phyloP scores from a whole-genome alignment of 64 coral and sea anemone species.

The Stichodactyla mertensii region DNA sequence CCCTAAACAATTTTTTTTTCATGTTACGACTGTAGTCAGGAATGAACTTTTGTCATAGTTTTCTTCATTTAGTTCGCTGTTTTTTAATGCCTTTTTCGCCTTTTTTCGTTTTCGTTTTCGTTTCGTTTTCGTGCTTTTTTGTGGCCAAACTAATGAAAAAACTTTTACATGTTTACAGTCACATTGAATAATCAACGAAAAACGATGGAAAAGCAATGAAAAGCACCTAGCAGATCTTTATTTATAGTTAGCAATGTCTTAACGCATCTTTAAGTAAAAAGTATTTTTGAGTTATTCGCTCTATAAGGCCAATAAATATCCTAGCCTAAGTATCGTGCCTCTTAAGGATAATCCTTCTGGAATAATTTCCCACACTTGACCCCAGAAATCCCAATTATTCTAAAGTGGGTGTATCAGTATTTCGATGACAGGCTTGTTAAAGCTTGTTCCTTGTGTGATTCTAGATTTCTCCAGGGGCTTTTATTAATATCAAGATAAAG shows the following conservation, averaged over 20 bases:
- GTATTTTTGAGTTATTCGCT: neutral
- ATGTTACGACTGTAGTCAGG: too few relatives aligned
- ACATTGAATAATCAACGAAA: neutral
- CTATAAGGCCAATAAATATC: neutral
- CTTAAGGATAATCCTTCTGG: neutral
- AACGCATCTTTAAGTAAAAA: too few relatives aligned
- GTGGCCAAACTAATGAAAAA: neutral
- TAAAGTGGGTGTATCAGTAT: neutral
- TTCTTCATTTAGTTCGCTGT: too few relatives aligned
- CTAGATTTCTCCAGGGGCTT: neutral
- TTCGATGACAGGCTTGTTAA: slow-evolving; percentile 3
- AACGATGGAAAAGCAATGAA: neutral
- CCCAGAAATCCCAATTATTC: neutral
- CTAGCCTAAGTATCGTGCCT: neutral
- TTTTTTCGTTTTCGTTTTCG: neutral
- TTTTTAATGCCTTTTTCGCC: neutral
- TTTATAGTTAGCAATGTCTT: neutral
- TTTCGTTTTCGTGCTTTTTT: neutral
- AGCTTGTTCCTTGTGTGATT: neutral
- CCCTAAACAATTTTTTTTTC: neutral
- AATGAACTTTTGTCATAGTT: too few relatives aligned
- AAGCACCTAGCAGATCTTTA: neutral
- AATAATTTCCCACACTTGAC: slow-evolving; percentile 12
- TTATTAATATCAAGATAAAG: neutral
- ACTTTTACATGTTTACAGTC: neutral